Conservation (phyloP, 2,113 vertebrate genomes). For the Lethenteron reissneri region DNA sequence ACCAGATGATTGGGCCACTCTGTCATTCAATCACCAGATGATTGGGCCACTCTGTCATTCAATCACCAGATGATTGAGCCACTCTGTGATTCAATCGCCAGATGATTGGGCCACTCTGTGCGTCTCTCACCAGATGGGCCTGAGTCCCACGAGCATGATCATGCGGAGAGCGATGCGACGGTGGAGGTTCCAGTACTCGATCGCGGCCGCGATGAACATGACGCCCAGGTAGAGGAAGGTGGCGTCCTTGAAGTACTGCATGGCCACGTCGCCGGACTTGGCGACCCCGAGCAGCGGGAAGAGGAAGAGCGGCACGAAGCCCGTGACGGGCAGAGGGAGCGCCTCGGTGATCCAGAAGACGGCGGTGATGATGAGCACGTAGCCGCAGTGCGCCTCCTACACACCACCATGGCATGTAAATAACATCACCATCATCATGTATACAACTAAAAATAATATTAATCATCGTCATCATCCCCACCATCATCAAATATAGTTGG, state of each 20-base stretch:
- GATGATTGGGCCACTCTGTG: neutral
- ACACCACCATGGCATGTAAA: conserved; percentile 5
- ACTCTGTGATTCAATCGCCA: too few species aligned
- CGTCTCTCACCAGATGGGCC: conserved; percentile 53
- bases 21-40: too few species aligned
- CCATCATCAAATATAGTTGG: too few species aligned
- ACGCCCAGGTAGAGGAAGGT: conserved; percentile 92
- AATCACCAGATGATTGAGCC: too few species aligned
- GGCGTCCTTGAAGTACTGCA: conserved; percentile 84
- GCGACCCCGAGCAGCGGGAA: conserved; percentile 74
- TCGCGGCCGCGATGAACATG: conserved; percentile 73
- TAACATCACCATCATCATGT: too few species aligned
- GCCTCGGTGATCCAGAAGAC: conserved; percentile 85
- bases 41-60: too few species aligned
- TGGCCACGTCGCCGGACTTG: conserved; percentile 54
- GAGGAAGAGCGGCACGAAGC: conserved; percentile 66
- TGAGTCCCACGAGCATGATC: conserved; percentile 54
- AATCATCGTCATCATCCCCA: too few species aligned
- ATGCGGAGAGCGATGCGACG: conserved; percentile 69
- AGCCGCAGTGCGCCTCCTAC: conserved; percentile 86
- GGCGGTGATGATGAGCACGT: conserved; percentile 73
- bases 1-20: too few species aligned
- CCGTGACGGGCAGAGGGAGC: conserved; percentile 66
- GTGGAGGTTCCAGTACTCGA: conserved; percentile 88
- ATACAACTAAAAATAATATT: too few species aligned